Conservation (phyloP, 1,140 invertebrate species). For the Vollenhovia emeryi region DNA sequence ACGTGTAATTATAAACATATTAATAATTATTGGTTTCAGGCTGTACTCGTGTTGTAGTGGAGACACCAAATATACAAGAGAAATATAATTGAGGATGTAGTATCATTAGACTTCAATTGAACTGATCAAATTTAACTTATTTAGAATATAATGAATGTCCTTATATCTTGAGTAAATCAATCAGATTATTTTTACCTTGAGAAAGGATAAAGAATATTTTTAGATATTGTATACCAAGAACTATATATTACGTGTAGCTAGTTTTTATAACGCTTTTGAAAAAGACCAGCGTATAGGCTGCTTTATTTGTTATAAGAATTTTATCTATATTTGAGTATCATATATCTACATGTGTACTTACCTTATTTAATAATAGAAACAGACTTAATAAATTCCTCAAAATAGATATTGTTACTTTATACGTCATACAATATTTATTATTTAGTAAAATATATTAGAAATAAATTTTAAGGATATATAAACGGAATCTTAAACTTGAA, state of each 20-base stretch:
- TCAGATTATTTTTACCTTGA: constrained; percentile 8
- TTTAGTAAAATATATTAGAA: constrained; percentile 27
- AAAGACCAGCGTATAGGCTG: background rate
- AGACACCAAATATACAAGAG: constrained; percentile 64
- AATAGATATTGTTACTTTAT: background rate
- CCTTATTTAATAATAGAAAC: constrained; percentile 1
- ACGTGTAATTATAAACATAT: constrained; percentile 53
- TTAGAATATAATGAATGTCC: background rate
- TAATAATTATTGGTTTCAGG: constrained; percentile 78
- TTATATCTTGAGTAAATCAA: background rate
- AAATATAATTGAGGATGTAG: constrained; percentile 67
- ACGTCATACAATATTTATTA: constrained; percentile 28
- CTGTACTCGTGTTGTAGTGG: constrained; percentile 68
- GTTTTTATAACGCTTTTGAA: constrained; percentile 26
- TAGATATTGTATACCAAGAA: constrained; percentile 30
- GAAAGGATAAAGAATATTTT: constrained; percentile 32
- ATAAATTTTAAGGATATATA: constrained; percentile 39
- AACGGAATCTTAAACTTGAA: constrained; percentile 60
- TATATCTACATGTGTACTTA: constrained; percentile 24
- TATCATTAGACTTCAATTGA: constrained; percentile 36
- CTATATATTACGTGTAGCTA: constrained; percentile 22
- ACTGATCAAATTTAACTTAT: constrained; percentile 28
- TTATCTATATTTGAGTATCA: background rate
- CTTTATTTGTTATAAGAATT: background rate
- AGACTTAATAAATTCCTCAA: background rate